A percentile compares a stretch with the other conserved stretches of the same genome.
phyloP scores from a whole-genome alignment of 2,113 vertebrate genomes.

The Brienomyrus brachyistius region DNA sequence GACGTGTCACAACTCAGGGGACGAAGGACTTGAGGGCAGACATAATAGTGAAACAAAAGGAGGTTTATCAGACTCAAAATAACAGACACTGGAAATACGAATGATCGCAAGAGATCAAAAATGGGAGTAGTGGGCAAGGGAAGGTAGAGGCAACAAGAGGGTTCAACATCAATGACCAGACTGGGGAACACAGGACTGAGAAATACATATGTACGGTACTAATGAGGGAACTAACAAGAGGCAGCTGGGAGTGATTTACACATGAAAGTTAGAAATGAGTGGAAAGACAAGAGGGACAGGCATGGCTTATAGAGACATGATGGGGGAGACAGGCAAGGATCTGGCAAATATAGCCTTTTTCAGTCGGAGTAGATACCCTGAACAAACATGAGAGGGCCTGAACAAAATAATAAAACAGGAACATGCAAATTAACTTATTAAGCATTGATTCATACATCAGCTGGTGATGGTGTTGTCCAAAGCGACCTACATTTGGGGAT shows the following conservation, averaged over 20 bases:
- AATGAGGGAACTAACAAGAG: neutral
- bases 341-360: neutral
- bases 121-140: too few relatives aligned
- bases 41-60: too few relatives aligned
- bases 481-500: neutral
- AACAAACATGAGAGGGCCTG: neutral
- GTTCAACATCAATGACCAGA: neutral
- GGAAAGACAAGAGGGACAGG: neutral
- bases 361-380: neutral
- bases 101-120: too few relatives aligned
- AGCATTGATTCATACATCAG: neutral
- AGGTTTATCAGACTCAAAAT: too few relatives aligned
- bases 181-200: neutral
- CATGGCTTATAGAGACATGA: neutral
- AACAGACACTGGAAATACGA: too few relatives aligned
- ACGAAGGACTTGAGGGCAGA: too few relatives aligned
- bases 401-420: neutral
- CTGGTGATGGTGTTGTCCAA: neutral
- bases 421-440: neutral
- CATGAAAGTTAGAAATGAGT: neutral
- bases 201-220: neutral
- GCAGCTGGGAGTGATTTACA: neutral
- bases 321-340: too few relatives aligned
- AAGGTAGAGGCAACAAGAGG: neutral
- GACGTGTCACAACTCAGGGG: too few relatives aligned